Evolutionary conservation across 2,113 vertebrate species (phyloP).

Genomic region (Cathartes aura): DNA sequence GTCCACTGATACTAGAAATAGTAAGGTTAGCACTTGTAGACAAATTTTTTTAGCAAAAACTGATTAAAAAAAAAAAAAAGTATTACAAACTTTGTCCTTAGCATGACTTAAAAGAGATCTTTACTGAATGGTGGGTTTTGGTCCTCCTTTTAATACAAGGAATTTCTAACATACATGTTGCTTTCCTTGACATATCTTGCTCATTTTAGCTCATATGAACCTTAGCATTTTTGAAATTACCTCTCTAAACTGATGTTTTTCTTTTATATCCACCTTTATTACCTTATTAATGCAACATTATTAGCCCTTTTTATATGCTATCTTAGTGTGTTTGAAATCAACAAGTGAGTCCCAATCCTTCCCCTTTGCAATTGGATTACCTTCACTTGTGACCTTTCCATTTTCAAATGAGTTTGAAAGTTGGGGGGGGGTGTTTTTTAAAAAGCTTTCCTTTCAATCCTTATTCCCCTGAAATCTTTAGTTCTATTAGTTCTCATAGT

Average conservation of each 20-base stretch:
- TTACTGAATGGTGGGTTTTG: background rate
- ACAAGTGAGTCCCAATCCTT: background rate
- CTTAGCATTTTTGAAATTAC: background rate
- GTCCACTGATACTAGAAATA: background rate
- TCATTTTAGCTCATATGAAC: background rate
- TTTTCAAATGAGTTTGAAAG: background rate
- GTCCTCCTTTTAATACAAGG: background rate
- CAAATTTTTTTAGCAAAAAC: background rate
- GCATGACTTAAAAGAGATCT: background rate
- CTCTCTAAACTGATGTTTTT: background rate
- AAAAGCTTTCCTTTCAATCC: constrained; percentile 11
- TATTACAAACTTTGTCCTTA: background rate
- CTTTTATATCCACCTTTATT: background rate
- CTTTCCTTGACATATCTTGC: background rate
- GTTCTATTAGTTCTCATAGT: constrained; percentile 6
- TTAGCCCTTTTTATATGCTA: background rate
- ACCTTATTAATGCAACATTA: background rate
- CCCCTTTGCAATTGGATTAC: background rate
- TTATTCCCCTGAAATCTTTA: background rate
- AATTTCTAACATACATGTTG: background rate
- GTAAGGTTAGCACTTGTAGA: background rate
- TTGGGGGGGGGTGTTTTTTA: background rate
- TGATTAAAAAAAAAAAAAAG: background rate
- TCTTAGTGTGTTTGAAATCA: background rate
- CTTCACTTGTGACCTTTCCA: constrained; percentile 12